phyloP scores from a whole-genome alignment of 2,113 vertebrate species.

The Polypterus senegalus region DNA sequence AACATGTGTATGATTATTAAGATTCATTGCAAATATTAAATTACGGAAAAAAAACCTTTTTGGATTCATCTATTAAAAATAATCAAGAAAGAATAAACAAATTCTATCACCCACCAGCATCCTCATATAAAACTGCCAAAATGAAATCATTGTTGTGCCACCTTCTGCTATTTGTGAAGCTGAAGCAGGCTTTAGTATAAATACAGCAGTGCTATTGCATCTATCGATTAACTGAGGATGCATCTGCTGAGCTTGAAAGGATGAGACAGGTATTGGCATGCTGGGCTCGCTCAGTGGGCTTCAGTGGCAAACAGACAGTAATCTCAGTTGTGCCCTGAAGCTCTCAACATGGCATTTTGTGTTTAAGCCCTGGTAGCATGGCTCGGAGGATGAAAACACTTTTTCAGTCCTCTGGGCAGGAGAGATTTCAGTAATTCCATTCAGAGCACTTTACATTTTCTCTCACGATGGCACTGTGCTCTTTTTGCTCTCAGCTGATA shows the following conservation, averaged over 20 bases:
- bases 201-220: slow-evolving; percentile 2
- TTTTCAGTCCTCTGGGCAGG: slow-evolving; percentile 11
- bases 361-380: not conserved
- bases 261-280: slow-evolving; percentile 22
- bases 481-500: slow-evolving; percentile 10
- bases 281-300: slow-evolving; percentile 21
- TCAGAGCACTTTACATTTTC: slow-evolving; percentile 8
- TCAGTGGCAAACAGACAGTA: not conserved
- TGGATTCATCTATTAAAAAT: too few species aligned
- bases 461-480: slow-evolving; percentile 12
- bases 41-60: too few species aligned
- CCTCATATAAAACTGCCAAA: slow-evolving; percentile 26
- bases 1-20: too few species aligned
- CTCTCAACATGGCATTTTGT: not conserved
- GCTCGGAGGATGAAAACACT: not conserved
- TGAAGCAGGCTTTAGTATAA: not conserved
- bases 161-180: slow-evolving; percentile 8
- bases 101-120: slow-evolving; percentile 20
- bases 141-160: slow-evolving; percentile 27
- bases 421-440: slow-evolving; percentile 19
- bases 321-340: slow-evolving; percentile 6
- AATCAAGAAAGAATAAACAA: too few species aligned
- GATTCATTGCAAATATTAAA: too few species aligned
- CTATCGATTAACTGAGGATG: slow-evolving; percentile 10
- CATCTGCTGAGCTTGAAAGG: slow-evolving; percentile 10